These are phyloP conservation scores for Orius laevigatus DNA, from an alignment of 1,140 invertebrate genomes.

Conservation along the genomic window DNA sequence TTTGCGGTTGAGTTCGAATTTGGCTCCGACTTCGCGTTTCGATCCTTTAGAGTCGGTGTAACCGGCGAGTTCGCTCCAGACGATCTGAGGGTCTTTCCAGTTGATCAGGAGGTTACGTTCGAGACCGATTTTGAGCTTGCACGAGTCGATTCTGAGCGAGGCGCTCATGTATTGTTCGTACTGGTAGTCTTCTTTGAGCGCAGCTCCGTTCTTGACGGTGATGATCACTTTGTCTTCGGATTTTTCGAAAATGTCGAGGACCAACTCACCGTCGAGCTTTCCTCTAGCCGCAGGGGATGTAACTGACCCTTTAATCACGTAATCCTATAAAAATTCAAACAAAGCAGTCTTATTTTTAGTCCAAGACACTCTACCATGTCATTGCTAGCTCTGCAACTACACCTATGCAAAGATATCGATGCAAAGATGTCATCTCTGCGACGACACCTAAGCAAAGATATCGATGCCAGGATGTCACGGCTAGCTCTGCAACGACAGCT, in stretches of 20 bases:
- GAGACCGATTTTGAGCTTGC: neutral
- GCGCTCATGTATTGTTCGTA: conserved; percentile 27
- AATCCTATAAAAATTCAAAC: conserved; percentile 27
- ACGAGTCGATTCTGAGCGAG: conserved; percentile 27
- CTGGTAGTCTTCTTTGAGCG: conserved; percentile 23
- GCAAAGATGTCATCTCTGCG: too few relatives aligned
- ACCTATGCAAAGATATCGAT: too few relatives aligned
- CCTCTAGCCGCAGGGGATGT: conserved; percentile 29
- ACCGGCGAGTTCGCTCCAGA: neutral
- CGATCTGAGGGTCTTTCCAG: neutral
- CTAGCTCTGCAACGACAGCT: too few relatives aligned
- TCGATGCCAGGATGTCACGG: too few relatives aligned
- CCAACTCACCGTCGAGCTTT: conserved; percentile 31
- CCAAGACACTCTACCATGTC: too few relatives aligned
- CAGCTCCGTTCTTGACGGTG: conserved; percentile 22
- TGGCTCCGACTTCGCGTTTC: neutral
- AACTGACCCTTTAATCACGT: conserved; percentile 31
- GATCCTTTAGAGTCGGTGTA: neutral
- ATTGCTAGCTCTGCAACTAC: too few relatives aligned
- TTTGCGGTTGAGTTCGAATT: neutral
- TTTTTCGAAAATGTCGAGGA: conserved; percentile 43
- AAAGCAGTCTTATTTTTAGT: too few relatives aligned
- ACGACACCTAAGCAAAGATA: too few relatives aligned
- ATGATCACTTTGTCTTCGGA: conserved; percentile 41
- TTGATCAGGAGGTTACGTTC: neutral